Evolutionary conservation across 2,797 vertebrate species (phyloP), one percentile per base, ranked within the genome.

Genomic region (Myotis myotis): DNA sequence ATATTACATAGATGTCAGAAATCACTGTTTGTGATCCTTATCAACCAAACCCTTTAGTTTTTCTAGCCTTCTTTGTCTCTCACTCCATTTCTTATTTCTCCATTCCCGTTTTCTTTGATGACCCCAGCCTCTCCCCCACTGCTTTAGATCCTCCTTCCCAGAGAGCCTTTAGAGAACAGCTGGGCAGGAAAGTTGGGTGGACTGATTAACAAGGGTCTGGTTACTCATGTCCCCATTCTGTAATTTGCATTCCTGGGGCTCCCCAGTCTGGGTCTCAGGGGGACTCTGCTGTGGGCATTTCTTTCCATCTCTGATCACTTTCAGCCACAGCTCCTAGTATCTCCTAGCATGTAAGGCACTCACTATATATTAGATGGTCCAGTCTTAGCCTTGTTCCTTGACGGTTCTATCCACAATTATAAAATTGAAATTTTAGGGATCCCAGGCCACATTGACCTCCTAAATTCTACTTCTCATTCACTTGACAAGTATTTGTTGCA

Each of bases 171-270:
- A 76, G 70, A 83, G n/a, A 55, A 38, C 57, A 82, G 33, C 36
- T 49, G 10, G 49, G 25, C 79, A 49, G 71, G 41, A n/a, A 51
- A 57, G 22, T 15, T 19, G 70, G 30, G 49, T 47, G 60, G 30
- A 47, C 57, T 66, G 28, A 49, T 57, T 33, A 28, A n/a, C 11
- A 57, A 55, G 9, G 44, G 10, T 55, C 22, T 55, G 71, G 36
- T 28, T 53, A 15, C 71, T 70, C 33, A 41, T 6, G n/a, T 79
- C 38, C 13, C 25, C n/a, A 12, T n/a, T 76, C 79, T 76, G 23
- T 70, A 57, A 89, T 89, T 76, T 89, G 86, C 49, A 57, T 83
- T 89, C 33, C 20, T 81, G 76, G 33, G 44, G 23, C 57, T 82
- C 68, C 19, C 38, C 47, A 44, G 57, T 30, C 66, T 83, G 25